Conservation (phyloP, 2,113 vertebrate species). For the Pleuronectes platessa region DNA sequence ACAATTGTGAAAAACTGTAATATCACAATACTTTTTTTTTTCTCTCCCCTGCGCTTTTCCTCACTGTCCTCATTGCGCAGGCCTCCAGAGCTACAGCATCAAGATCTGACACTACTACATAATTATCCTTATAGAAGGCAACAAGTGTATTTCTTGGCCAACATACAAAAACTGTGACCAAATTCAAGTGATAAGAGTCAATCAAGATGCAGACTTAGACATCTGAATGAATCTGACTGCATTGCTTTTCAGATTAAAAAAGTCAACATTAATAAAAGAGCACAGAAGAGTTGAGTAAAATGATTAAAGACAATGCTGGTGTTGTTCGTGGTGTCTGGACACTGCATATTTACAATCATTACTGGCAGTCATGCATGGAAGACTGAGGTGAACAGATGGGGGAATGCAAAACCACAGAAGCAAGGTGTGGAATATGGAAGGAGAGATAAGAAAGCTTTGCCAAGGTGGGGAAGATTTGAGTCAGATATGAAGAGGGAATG, state of each 20-base stretch:
- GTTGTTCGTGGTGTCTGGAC: too few species aligned
- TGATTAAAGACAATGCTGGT: not conserved
- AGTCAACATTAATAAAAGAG: not conserved
- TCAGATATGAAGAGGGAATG: not conserved
- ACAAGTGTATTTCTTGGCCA: too few species aligned
- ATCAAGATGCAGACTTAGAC: not conserved
- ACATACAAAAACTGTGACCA: too few species aligned
- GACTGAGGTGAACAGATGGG: not conserved
- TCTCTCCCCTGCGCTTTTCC: too few species aligned
- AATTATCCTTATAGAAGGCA: too few species aligned
- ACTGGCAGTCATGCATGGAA: not conserved
- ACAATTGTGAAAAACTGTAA: too few species aligned
- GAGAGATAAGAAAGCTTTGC: constrained; percentile 9
- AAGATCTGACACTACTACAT: too few species aligned
- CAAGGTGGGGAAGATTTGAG: constrained; percentile 2
- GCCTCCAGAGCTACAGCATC: too few species aligned
- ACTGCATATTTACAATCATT: not conserved
- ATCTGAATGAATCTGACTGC: not conserved
- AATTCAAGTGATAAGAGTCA: too few species aligned
- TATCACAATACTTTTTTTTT: too few species aligned
- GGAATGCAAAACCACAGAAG: constrained; percentile 12
- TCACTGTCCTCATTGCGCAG: too few species aligned
- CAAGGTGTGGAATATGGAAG: not conserved
- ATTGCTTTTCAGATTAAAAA: too few species aligned
- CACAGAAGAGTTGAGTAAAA: not conserved